These are phyloP conservation scores for Astropecten irregularis DNA, from an alignment of 53 echinoderm and acorn worm genomes.

Conservation along the genomic window DNA sequence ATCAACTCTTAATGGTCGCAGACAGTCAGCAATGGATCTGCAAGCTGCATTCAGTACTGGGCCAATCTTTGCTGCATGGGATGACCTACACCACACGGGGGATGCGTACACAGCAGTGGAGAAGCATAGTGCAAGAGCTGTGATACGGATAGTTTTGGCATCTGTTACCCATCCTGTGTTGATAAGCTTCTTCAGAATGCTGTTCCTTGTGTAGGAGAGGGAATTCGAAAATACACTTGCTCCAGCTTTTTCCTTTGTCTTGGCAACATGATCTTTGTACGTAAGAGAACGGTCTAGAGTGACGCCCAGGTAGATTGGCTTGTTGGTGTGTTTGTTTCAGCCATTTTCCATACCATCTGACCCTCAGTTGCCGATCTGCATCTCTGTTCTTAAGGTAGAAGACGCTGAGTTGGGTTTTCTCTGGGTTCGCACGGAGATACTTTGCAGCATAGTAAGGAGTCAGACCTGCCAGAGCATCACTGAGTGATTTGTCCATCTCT, in stretches of 20 bases:
- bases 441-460: constrained; percentile 43
- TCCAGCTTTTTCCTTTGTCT: constrained; percentile 7
- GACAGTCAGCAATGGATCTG: constrained; percentile 21
- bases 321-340: background rate
- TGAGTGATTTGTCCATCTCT: constrained; percentile 24
- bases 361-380: no score
- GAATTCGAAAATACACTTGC: no score
- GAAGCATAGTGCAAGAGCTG: background rate
- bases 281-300: background rate
- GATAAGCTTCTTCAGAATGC: constrained; percentile 27
- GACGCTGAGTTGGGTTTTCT: constrained; percentile 52
- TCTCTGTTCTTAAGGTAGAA: background rate
- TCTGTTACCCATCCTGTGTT: background rate
- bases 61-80: background rate
- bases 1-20: constrained; percentile 12
- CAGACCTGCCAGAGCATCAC: constrained; percentile 9
- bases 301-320: constrained; percentile 23
- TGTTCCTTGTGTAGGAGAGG: no score
- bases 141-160: constrained; percentile 20
- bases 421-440: constrained; percentile 47
- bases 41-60: background rate
- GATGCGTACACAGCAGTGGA: background rate
- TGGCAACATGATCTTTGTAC: background rate
- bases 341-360: background rate
- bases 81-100: background rate